Evolutionary conservation across 2,797 vertebrate species (phyloP), one percentile per base, ranked within the genome.

Genomic region (Dicrostonyx torquatus): DNA sequence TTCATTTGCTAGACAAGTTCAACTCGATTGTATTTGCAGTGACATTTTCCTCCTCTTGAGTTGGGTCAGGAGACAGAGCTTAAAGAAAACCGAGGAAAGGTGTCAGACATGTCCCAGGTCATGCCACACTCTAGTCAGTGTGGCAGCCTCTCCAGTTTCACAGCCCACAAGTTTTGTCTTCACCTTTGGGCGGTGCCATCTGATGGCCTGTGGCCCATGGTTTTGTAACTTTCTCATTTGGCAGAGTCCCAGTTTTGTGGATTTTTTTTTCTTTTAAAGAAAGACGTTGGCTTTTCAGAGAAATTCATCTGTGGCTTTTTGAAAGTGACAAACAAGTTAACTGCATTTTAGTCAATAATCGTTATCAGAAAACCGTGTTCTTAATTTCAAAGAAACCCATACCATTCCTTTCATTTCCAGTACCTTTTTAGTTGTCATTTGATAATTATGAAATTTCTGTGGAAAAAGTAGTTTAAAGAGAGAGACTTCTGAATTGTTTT

Each of bases 301-400:
- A 98, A 97, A 95, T 94, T 97, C 95, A 96, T 93, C 95, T 97
- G 97, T 93, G 95, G 97, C 94, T 98, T 98, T 97, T 93, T 94
- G 68, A 95, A 97, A 97, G 91, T 89, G 95, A 87, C 91, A 98
- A 96, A 97, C 93, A 92, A 89, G 94, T 95, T 94, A 97, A 96
- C 96, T 97, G 79, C 80, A 85, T 94, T 95, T 97, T 92, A 96
- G 96, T 94, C 96, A 95, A 92, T 82, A 95, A 94, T 97, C 95
- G 58, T 97, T 97, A 96, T 93, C 96, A 97, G 96, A 97, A 97
- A 87, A 93, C 31, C 75, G 60, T 76, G 79, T 50, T 96, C 77
- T 89, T 92, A 68, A 87, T 95, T 97, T 97, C 95, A 97, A 62
- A 95, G 97, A 97, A 97, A 89, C 45, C 29, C 43, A 8, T 34